Conservation (phyloP, 2,888 invertebrate genomes). For the Dioctria rufipes region DNA sequence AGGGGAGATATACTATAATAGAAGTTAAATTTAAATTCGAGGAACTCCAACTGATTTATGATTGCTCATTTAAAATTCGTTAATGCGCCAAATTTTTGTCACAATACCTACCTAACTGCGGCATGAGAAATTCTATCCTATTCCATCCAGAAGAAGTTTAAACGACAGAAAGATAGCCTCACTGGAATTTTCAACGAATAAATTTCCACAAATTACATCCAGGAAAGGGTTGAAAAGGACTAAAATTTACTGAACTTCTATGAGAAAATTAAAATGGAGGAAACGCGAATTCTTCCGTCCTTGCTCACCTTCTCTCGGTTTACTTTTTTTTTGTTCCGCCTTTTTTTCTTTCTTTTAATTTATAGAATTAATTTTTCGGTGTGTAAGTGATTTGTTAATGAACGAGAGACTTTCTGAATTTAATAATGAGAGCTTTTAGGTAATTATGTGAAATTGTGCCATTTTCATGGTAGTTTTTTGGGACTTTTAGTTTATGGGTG, state of each 20-base stretch:
- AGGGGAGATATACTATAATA: too few relatives aligned
- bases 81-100: conserved; percentile 55
- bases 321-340: neutral
- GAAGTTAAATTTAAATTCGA: too few relatives aligned
- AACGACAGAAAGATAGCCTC: conserved; percentile 7
- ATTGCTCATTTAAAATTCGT: conserved; percentile 56
- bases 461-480: too few relatives aligned
- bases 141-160: neutral
- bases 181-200: conserved; percentile 56
- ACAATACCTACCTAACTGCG: conserved; percentile 7
- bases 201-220: conserved; percentile 57
- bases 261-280: conserved; percentile 43
- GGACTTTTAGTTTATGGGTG: too few relatives aligned
- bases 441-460: neutral
- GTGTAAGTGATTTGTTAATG: conserved; percentile 29
- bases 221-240: conserved; percentile 55
- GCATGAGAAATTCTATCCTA: conserved; percentile 21
- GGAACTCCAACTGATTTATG: conserved; percentile 55
- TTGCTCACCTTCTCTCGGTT: too few relatives aligned
- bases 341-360: conserved; percentile 13
- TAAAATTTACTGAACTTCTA: conserved; percentile 47
- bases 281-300: conserved; percentile 6
- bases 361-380: conserved; percentile 50
- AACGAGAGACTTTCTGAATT: conserved; percentile 16
- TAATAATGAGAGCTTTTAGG: neutral